phyloP scores from a whole-genome alignment of 1,140 invertebrate genomes.

The Brachionus manjavacas region DNA sequence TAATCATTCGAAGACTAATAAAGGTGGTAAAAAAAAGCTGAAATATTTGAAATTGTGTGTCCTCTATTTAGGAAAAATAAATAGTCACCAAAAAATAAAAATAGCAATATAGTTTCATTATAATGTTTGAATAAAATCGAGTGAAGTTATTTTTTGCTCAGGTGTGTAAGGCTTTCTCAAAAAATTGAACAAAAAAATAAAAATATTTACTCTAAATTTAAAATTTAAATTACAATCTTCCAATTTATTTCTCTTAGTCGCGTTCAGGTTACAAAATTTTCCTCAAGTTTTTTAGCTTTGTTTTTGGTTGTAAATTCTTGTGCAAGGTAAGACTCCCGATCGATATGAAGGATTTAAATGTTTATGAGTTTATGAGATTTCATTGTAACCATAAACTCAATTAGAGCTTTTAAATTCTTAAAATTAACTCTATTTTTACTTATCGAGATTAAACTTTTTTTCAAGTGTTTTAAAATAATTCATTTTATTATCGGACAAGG shows the following conservation, averaged over 20 bases:
- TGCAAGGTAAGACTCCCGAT: background rate
- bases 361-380: background rate
- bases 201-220: conserved; percentile 18
- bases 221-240: conserved; percentile 18
- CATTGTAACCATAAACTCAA: background rate
- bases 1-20: background rate
- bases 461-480: background rate
- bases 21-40: background rate
- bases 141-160: background rate
- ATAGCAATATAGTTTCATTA: background rate
- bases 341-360: background rate
- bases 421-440: background rate
- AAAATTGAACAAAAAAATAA: background rate
- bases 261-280: background rate
- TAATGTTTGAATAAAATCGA: conserved; percentile 5
- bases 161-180: background rate
- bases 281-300: background rate
- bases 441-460: background rate
- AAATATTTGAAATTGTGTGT: background rate
- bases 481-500: background rate
- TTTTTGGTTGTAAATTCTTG: background rate
- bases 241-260: background rate
- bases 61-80: background rate
- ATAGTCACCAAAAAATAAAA: background rate
- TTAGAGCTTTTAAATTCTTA: background rate